These are phyloP conservation scores for Pseudococcus viburni DNA, from an alignment of 2,888 invertebrate species.

Conservation along the genomic window DNA sequence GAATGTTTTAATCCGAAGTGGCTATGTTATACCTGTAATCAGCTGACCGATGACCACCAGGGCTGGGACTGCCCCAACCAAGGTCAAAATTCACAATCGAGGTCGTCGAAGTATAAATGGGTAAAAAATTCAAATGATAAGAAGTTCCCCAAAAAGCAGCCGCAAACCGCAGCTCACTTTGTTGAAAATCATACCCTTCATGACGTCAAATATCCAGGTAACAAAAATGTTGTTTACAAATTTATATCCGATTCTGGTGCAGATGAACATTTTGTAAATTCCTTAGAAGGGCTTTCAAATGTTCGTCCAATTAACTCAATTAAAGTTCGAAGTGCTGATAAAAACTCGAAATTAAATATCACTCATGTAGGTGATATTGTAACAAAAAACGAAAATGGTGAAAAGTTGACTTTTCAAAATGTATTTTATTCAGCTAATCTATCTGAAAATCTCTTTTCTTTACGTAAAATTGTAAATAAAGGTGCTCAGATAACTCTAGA, in stretches of 20 bases:
- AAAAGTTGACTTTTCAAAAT: no score
- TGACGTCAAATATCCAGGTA: not conserved
- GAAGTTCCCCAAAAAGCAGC: not conserved
- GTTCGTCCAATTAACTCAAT: not conserved
- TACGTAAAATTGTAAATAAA: not conserved
- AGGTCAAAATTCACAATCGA: not conserved
- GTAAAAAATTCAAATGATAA: no score
- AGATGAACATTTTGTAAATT: slow-evolving; percentile 26
- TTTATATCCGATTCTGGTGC: slow-evolving; percentile 1
- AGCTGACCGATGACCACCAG: not conserved
- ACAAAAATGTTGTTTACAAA: not conserved
- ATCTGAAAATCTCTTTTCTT: not conserved
- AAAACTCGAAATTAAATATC: not conserved
- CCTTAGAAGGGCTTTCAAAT: not conserved
- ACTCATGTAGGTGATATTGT: not conserved
- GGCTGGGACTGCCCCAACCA: slow-evolving; percentile 10
- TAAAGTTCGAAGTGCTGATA: not conserved
- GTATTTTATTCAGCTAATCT: not conserved
- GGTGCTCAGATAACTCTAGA: no score
- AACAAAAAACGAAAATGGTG: not conserved
- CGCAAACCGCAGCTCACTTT: not conserved
- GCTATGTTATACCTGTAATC: not conserved
- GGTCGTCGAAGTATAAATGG: not conserved
- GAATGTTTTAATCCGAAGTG: not conserved
- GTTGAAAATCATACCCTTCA: not conserved